Evolutionary conservation across 2,797 vertebrate genomes (phyloP), one percentile per base, ranked within the genome.

Genomic region (Monodelphis domestica): DNA sequence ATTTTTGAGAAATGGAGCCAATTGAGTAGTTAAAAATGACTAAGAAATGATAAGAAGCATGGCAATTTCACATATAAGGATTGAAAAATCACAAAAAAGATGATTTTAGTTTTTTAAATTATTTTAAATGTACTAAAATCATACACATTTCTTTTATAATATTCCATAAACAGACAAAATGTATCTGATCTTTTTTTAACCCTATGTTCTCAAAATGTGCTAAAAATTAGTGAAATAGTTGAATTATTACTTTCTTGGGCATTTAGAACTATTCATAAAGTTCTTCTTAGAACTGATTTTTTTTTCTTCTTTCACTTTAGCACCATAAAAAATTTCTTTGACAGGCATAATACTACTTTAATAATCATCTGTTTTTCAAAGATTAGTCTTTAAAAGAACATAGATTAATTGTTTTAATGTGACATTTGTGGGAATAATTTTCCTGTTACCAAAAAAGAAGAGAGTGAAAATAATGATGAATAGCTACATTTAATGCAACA

Each of bases 401-500:
- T 92, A 29, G 1, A 94, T 89, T 92, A 89, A 88, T 84, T 93
- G 26, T 92, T 93, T 93, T 33, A 92, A 45, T 91, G 63, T 87
- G 87, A 38, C 92, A 88, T 91, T 95, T 95, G 21, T 45, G 88
- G 87, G 51, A 92, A 93, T 56, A 87, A 17, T 89, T 96, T 94
- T 90, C 52, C 63, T 53, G 56, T 90, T 91, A 93, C 38, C 56
- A 91, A 88, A 84, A 89, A 54, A 59, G 59, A 33, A 84, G 3
- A 93, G 55, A 93, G 38, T n/a, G 33, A 92, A 45, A 94, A 28
- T 45, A 78, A 5, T 95, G 55, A 95, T 95, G 50, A 96, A 95
- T 92, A 93, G 87, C 88, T 95, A 29, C 50, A 89, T 91, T 92
- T 96, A 93, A 90, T 94, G 17, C 95, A 90, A 95, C 54, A 89